Evolutionary conservation across 2,113 vertebrate species (phyloP).

Genomic region (Corythornis madagascariensis): DNA sequence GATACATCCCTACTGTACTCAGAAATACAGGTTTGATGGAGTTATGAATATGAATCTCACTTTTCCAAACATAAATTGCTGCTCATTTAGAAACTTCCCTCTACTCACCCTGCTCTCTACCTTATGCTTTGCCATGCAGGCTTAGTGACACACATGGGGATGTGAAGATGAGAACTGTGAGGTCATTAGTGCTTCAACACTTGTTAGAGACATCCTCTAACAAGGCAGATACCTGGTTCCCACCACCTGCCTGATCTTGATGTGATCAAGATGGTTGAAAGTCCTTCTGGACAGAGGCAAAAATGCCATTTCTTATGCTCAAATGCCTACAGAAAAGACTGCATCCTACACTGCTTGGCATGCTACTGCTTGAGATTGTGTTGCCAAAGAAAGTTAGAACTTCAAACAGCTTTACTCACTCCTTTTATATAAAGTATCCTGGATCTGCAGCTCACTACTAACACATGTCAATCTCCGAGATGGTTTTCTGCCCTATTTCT

Average conservation of each 20-base stretch:
- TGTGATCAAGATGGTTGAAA: neutral
- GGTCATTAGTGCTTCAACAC: neutral
- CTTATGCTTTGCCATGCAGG: neutral
- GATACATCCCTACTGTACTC: neutral
- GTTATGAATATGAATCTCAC: neutral
- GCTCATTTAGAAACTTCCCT: conserved; percentile 7
- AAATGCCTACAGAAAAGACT: neutral
- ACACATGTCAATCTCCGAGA: neutral
- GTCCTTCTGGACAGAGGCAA: neutral
- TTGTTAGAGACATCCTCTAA: neutral
- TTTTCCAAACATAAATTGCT: conserved; percentile 10
- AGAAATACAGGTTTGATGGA: neutral
- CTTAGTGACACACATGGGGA: neutral
- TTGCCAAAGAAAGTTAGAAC: conserved; percentile 35
- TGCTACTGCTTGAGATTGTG: neutral
- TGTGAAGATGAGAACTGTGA: rapidly evolving
- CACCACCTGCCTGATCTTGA: neutral
- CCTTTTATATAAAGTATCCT: conserved; percentile 13
- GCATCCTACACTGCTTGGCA: neutral
- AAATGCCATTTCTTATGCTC: neutral
- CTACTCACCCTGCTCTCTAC: neutral
- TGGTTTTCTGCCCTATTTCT: conserved; percentile 31
- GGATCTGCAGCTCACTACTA: conserved; percentile 26
- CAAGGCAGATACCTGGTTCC: neutral
- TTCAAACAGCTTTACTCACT: conserved; percentile 29